Conservation (phyloP, 37 sponge, comb jelly and placozoan species). For the Haliclona indistincta region DNA sequence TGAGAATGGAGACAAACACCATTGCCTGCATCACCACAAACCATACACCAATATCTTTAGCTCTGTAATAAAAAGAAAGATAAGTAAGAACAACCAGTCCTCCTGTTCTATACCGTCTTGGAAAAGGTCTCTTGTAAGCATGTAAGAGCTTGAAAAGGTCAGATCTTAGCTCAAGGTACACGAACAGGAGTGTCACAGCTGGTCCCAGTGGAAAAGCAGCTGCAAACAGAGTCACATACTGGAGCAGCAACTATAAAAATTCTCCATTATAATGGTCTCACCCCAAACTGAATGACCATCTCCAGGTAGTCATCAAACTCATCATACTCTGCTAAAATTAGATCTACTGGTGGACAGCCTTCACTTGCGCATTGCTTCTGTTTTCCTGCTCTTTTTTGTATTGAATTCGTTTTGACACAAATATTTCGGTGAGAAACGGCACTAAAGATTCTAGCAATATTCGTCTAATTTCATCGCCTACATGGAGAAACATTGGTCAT, state of each 20-base stretch:
- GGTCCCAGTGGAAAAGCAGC: constrained; percentile 80
- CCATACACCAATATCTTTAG: constrained; percentile 81
- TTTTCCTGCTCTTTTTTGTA: too few relatives aligned
- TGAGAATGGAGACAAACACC: constrained; percentile 74
- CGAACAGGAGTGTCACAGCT: constrained; percentile 66
- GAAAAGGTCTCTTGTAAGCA: constrained; percentile 65
- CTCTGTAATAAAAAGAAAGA: constrained; percentile 27
- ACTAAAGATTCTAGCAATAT: constrained; percentile 60
- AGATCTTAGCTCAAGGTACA: constrained; percentile 72
- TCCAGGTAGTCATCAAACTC: constrained; percentile 90
- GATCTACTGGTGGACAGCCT: constrained; percentile 2
- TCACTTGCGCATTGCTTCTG: too few relatives aligned
- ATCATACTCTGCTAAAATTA: constrained; percentile 63
- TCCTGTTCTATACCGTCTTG: constrained; percentile 38
- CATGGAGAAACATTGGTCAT: background rate
- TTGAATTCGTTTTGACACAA: too few relatives aligned
- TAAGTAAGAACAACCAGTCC: background rate
- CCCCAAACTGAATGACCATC: constrained; percentile 91
- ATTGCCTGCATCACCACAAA: constrained; percentile 68
- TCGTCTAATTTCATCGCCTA: constrained; percentile 83
- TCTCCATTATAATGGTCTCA: background rate
- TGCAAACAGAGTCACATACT: constrained; percentile 93
- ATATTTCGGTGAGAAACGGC: constrained; percentile 43
- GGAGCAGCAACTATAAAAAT: background rate
- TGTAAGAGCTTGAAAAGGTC: constrained; percentile 75